These are phyloP conservation scores for Cheilosia grossa DNA, from an alignment of 2,888 invertebrate genomes.

Conservation along the genomic window DNA sequence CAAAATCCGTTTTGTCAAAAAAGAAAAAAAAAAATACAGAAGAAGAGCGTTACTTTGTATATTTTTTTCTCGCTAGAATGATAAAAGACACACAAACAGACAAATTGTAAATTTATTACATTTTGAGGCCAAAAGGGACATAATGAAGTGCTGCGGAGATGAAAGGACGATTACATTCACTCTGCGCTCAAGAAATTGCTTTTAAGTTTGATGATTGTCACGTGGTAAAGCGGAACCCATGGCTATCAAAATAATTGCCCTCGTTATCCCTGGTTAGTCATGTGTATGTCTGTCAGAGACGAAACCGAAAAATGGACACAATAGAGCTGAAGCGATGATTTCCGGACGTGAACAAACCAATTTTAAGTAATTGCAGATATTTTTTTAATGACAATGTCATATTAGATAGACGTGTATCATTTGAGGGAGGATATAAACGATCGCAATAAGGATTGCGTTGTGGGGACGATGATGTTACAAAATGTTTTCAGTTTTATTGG, in stretches of 20 bases:
- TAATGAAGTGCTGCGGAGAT: conserved; percentile 60
- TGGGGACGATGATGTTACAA: background rate
- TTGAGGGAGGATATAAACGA: background rate
- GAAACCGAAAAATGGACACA: conserved; percentile 21
- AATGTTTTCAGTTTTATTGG: background rate
- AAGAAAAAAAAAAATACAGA: background rate
- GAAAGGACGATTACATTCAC: conserved; percentile 57
- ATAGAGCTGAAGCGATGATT: conserved; percentile 6
- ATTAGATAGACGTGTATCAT: background rate
- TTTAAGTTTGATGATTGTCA: conserved; percentile 65
- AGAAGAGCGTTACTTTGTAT: background rate
- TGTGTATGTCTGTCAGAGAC: conserved; percentile 4
- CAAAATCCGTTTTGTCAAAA: conserved; percentile 22
- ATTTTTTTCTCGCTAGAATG: background rate
- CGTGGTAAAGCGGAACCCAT: conserved; percentile 38
- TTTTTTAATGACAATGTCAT: conserved; percentile 20
- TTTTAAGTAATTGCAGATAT: conserved; percentile 37
- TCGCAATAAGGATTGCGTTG: background rate
- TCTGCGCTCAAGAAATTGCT: conserved; percentile 46
- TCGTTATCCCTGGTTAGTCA: conserved; percentile 42
- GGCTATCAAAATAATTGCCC: conserved; percentile 49
- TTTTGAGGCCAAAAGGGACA: conserved; percentile 49
- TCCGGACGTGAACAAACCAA: conserved; percentile 22
- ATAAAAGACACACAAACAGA: conserved; percentile 23
- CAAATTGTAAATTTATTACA: conserved; percentile 58